phyloP scores from a whole-genome alignment of 2,888 invertebrate species.

The Scrobipalpa costella region DNA sequence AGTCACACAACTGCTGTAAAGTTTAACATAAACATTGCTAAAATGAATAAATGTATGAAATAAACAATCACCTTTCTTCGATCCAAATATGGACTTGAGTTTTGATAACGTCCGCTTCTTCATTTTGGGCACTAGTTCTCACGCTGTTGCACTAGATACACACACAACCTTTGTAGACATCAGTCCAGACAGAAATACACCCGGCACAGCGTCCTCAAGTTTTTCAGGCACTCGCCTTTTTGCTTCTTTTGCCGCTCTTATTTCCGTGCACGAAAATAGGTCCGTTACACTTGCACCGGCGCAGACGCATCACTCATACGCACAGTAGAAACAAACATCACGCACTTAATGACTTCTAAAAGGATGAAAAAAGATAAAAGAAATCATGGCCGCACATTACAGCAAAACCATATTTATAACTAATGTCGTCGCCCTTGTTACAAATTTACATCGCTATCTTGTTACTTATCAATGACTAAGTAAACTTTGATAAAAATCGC shows the following conservation, averaged over 20 bases:
- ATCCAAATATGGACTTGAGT: conserved; percentile 72
- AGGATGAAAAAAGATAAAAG: conserved; percentile 38
- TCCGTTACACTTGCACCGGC: conserved; percentile 74
- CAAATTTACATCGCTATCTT: conserved; percentile 47
- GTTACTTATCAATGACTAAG: conserved; percentile 57
- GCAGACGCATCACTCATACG: conserved; percentile 74
- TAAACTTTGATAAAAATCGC: conserved; percentile 49
- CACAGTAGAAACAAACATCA: conserved; percentile 40
- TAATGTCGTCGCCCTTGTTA: conserved; percentile 39
- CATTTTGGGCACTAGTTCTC: conserved; percentile 52
- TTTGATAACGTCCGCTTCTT: conserved; percentile 76
- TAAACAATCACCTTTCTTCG: conserved; percentile 66
- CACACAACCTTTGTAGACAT: conserved; percentile 62
- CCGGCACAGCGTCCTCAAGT: conserved; percentile 74
- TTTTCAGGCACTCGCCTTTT: conserved; percentile 76
- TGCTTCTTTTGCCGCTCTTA: conserved; percentile 80
- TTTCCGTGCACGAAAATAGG: conserved; percentile 81
- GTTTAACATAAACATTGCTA: neutral
- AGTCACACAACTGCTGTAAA: conserved; percentile 4
- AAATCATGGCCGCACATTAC: conserved; percentile 33
- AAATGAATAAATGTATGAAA: conserved; percentile 24
- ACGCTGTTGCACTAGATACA: conserved; percentile 47
- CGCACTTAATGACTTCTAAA: conserved; percentile 30
- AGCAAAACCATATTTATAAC: conserved; percentile 31
- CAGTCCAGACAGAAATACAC: conserved; percentile 73